A percentile compares a stretch with the other conserved stretches of the same genome.
Conservation (phyloP, 2,113 vertebrate genomes). For the Corapipo altera region DNA sequence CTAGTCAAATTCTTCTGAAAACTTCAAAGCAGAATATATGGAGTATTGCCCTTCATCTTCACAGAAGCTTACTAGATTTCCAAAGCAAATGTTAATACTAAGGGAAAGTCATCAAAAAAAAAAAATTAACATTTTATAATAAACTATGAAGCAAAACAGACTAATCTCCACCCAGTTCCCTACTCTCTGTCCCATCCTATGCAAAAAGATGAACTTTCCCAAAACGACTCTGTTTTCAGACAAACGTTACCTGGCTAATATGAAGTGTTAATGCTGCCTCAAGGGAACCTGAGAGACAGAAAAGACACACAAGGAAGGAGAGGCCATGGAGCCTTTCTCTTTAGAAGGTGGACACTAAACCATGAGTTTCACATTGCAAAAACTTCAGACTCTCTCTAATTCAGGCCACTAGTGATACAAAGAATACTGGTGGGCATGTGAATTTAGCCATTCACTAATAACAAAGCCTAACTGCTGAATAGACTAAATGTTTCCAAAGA, state of each 20-base stretch:
- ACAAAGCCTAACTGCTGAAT: neutral
- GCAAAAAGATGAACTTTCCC: neutral
- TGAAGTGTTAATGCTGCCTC: neutral
- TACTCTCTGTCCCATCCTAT: neutral
- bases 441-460: neutral
- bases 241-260: neutral
- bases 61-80: neutral
- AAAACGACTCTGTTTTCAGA: neutral
- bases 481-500: slow-evolving; percentile 2
- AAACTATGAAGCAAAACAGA: neutral
- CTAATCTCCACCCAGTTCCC: neutral
- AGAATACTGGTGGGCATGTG: neutral
- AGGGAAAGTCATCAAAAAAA: neutral
- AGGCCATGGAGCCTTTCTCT: neutral
- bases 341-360: neutral
- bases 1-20: neutral
- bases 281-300: neutral
- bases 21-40: neutral
- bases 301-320: neutral
- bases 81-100: neutral
- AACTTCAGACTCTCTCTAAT: neutral
- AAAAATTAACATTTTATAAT: neutral
- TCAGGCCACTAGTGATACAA: neutral
- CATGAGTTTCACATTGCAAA: neutral
- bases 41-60: neutral